These are phyloP conservation scores for Mesorhabditis belari DNA, from an alignment of 2,888 invertebrate genomes.

Conservation along the genomic window DNA sequence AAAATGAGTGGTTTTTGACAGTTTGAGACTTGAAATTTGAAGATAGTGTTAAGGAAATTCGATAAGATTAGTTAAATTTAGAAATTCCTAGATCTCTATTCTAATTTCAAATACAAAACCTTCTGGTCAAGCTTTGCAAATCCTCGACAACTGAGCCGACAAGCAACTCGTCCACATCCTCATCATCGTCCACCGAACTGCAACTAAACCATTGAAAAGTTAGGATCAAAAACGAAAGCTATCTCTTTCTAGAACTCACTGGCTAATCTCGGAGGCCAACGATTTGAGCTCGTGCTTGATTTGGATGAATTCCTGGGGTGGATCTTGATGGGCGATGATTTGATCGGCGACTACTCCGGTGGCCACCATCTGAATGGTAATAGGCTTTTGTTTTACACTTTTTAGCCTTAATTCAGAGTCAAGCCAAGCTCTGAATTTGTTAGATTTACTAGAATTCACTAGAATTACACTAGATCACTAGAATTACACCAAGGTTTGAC, in stretches of 20 bases:
- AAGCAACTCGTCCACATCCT: conserved; percentile 8
- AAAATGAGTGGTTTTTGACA: too few relatives aligned
- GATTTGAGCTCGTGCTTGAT: conserved; percentile 28
- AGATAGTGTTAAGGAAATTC: too few relatives aligned
- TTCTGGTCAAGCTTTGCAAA: conserved; percentile 40
- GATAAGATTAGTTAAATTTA: too few relatives aligned
- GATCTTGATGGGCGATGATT: conserved; percentile 27
- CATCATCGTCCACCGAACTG: conserved; percentile 17
- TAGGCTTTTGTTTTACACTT: too few relatives aligned
- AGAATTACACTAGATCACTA: too few relatives aligned
- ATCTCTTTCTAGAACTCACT: background rate
- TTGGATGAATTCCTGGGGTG: conserved; percentile 25
- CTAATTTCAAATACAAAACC: too few relatives aligned
- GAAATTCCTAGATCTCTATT: too few relatives aligned
- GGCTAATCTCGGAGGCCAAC: conserved; percentile 21
- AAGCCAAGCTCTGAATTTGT: too few relatives aligned
- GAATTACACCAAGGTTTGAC: too few relatives aligned
- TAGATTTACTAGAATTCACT: too few relatives aligned
- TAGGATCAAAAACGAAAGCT: background rate
- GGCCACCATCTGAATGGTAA: conserved; percentile 31
- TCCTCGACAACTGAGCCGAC: conserved; percentile 46
- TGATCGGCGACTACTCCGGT: conserved; percentile 28
- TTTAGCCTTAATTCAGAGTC: too few relatives aligned
- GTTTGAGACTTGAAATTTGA: too few relatives aligned
- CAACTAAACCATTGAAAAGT: background rate